These are phyloP conservation scores for Pelosia muscerda DNA, from an alignment of 2,888 invertebrate genomes.

Conservation along the genomic window DNA sequence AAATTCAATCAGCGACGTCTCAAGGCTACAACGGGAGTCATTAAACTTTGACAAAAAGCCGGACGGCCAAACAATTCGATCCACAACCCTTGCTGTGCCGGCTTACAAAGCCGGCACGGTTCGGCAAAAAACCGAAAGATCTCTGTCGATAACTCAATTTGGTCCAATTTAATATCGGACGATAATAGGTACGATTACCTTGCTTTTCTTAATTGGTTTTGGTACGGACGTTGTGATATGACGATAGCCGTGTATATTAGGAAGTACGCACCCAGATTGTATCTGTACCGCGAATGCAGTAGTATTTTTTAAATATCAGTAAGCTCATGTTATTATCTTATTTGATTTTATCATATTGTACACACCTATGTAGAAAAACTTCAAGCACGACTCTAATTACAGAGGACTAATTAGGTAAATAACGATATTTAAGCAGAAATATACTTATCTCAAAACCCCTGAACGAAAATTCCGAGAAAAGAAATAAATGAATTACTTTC, in stretches of 20 bases:
- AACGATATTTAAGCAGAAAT: too few relatives aligned
- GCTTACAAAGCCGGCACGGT: conserved; percentile 26
- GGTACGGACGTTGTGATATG: conserved; percentile 40
- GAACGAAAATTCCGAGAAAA: too few relatives aligned
- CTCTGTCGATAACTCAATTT: conserved; percentile 64
- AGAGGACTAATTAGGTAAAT: neutral
- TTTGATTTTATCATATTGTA: neutral
- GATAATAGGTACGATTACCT: conserved; percentile 47
- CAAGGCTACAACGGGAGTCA: conserved; percentile 50
- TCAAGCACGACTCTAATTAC: neutral
- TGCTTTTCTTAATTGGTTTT: conserved; percentile 49
- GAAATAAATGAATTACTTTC: neutral
- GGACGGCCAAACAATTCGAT: conserved; percentile 51
- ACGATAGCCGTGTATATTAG: conserved; percentile 3
- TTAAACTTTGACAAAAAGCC: conserved; percentile 54
- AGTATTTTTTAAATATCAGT: neutral
- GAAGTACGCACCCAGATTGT: conserved; percentile 6
- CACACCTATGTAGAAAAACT: neutral
- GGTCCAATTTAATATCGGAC: conserved; percentile 49
- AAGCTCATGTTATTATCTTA: neutral
- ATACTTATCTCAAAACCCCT: neutral
- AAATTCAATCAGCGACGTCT: conserved; percentile 48
- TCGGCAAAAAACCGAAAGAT: conserved; percentile 56
- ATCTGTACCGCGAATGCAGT: neutral
- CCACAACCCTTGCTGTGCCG: conserved; percentile 50